Conservation (phyloP, 2,888 invertebrate species). For the Dioctria rufipes region DNA sequence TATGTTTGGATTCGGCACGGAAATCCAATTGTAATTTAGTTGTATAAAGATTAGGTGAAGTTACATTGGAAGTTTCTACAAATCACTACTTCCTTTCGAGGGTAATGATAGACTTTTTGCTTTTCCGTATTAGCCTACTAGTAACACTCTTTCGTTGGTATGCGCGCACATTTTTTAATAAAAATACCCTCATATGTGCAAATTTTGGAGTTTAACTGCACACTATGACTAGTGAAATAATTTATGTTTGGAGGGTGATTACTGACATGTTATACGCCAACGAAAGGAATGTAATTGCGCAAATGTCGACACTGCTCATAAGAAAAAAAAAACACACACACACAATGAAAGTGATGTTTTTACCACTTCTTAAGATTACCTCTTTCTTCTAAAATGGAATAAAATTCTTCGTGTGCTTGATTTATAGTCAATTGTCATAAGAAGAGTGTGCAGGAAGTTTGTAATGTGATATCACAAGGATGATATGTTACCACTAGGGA, state of each 20-base stretch:
- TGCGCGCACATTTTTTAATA: not conserved
- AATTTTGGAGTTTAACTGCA: not conserved
- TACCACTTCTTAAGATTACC: not conserved
- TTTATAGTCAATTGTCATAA: slow-evolving; percentile 56
- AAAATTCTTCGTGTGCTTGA: slow-evolving; percentile 34
- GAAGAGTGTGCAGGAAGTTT: slow-evolving; percentile 52
- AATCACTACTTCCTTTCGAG: slow-evolving; percentile 35
- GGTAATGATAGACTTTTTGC: slow-evolving; percentile 18
- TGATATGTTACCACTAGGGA: slow-evolving; percentile 46
- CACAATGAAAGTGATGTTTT: not conserved
- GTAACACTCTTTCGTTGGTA: not conserved
- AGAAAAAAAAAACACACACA: not conserved
- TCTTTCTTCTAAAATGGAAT: slow-evolving; percentile 37
- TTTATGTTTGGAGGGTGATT: not conserved
- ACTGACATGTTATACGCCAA: not conserved
- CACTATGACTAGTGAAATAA: not conserved
- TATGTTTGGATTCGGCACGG: slow-evolving; percentile 21
- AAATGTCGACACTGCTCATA: not conserved
- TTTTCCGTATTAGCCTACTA: not conserved
- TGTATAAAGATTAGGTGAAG: slow-evolving; percentile 28
- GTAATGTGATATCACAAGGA: slow-evolving; percentile 48
- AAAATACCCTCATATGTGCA: not conserved
- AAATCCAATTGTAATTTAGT: slow-evolving; percentile 33
- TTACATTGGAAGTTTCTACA: not conserved
- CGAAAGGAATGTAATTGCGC: not conserved